Evolutionary conservation across 2,888 invertebrate genomes (phyloP).

Genomic region (Lepidochrysops patricia): DNA sequence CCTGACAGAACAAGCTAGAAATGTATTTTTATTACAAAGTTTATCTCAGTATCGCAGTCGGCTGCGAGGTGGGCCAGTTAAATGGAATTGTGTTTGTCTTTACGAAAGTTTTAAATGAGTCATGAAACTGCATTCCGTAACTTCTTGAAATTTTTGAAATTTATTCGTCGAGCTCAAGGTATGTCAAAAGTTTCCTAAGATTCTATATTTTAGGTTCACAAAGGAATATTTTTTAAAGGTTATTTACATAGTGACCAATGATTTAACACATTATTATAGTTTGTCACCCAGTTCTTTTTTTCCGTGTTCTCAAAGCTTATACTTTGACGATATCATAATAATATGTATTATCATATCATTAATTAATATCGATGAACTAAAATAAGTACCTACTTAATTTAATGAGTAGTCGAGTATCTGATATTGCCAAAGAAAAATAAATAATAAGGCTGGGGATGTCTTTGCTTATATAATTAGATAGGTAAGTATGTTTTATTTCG

Average conservation of each 20-base stretch:
- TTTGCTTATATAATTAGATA: no score
- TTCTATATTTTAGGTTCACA: not conserved
- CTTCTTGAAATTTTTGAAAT: constrained; percentile 1
- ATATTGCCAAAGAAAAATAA: no score
- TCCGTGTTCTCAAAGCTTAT: no score
- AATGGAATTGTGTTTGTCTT: constrained; percentile 17
- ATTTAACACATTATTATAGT: not conserved
- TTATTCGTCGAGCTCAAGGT: not conserved
- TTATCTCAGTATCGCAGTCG: constrained; percentile 19
- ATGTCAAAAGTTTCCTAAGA: not conserved
- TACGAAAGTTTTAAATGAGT: constrained; percentile 12
- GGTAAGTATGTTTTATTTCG: no score
- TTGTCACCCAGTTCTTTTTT: no score
- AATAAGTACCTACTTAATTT: not conserved
- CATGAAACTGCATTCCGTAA: constrained; percentile 1
- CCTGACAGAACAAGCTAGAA: not conserved
- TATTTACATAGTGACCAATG: not conserved
- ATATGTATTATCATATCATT: no score
- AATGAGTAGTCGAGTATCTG: no score
- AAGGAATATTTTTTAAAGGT: not conserved
- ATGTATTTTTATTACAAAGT: constrained; percentile 19
- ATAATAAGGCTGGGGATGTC: no score
- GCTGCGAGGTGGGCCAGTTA: constrained; percentile 16
- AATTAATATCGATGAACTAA: no score
- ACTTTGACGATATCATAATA: not conserved